These are phyloP conservation scores for Tenthredo livida DNA, from an alignment of 2,888 invertebrate genomes.

Conservation along the genomic window DNA sequence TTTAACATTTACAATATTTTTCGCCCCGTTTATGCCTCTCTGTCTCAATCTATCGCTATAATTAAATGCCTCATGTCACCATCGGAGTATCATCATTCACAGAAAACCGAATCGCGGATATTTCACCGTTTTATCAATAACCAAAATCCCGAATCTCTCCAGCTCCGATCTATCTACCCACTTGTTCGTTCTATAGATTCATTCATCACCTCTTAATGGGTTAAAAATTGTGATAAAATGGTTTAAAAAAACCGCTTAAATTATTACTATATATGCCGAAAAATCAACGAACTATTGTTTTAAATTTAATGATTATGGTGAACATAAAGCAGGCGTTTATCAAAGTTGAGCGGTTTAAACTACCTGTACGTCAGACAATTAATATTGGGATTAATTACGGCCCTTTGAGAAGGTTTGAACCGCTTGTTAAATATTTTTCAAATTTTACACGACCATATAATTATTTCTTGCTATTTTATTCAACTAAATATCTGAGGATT, in stretches of 20 bases:
- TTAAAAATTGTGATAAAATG: background rate
- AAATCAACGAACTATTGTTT: background rate
- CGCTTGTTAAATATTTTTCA: background rate
- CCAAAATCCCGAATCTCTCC: background rate
- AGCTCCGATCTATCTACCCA: background rate
- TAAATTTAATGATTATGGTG: background rate
- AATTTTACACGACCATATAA: background rate
- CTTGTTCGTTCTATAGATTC: constrained; percentile 10
- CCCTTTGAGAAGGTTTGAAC: background rate
- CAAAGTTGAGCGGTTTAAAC: background rate
- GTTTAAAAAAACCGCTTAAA: background rate
- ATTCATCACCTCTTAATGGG: background rate
- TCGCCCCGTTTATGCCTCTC: background rate
- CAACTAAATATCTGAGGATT: background rate
- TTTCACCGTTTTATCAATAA: background rate
- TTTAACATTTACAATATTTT: constrained; percentile 32
- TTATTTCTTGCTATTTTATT: background rate
- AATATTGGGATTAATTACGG: background rate
- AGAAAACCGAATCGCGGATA: background rate
- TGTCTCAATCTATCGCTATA: background rate
- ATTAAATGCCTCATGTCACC: background rate
- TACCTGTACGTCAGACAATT: background rate
- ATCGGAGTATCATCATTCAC: background rate
- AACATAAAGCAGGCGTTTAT: background rate
- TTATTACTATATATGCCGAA: background rate